Percentiles rank a stretch among this genome's conserved stretches.
Evolutionary conservation across 1,140 invertebrate species (phyloP).

Genomic region (Cardiocondyla obscurior): DNA sequence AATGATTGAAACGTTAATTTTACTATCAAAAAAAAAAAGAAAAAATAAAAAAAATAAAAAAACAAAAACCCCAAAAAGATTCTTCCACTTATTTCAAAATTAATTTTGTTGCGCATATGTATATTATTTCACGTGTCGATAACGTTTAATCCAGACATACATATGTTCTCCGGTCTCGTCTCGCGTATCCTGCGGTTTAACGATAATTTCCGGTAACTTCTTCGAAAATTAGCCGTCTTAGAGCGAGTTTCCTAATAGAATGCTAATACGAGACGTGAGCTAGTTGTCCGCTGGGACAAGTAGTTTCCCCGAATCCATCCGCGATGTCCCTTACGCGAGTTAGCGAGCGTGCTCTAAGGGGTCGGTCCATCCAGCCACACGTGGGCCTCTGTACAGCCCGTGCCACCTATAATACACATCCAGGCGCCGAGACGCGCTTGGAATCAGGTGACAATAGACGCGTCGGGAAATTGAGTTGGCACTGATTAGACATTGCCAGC

Average conservation of each 20-base stretch:
- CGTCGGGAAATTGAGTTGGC: slow-evolving; percentile 80
- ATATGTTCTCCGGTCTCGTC: not conserved
- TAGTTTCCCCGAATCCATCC: not conserved
- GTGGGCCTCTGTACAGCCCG: not conserved
- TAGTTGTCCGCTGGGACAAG: not conserved
- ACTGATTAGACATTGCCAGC: slow-evolving; percentile 82
- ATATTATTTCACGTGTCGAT: not conserved
- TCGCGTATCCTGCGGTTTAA: not conserved
- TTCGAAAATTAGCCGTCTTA: not conserved
- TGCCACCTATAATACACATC: slow-evolving; percentile 46
- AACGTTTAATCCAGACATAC: not conserved
- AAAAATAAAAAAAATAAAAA: too few species aligned
- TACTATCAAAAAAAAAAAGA: not conserved
- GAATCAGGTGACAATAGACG: slow-evolving; percentile 77
- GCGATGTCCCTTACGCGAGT: not conserved
- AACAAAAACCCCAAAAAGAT: too few species aligned
- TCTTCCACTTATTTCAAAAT: not conserved
- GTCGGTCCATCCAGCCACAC: not conserved
- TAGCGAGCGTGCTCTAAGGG: not conserved
- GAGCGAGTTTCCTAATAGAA: not conserved
- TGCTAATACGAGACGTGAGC: slow-evolving; percentile 20
- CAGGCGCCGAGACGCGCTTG: slow-evolving; percentile 64
- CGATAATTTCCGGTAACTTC: slow-evolving; percentile 5
- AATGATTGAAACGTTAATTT: not conserved
- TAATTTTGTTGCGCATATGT: not conserved